phyloP scores from a whole-genome alignment of 2,113 vertebrate genomes.

The Xerus inauris region DNA sequence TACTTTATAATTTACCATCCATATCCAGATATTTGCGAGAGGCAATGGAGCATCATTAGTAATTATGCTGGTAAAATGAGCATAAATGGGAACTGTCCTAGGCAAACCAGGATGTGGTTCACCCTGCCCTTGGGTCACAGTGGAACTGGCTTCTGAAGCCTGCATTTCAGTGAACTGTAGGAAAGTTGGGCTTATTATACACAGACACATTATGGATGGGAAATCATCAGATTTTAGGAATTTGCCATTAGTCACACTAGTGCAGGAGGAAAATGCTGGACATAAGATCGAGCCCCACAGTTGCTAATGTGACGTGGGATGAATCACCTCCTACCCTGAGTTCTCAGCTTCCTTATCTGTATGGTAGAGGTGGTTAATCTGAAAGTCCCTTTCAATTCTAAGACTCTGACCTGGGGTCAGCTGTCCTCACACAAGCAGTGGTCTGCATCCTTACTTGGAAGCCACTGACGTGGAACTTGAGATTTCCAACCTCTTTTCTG shows the following conservation, averaged over 20 bases:
- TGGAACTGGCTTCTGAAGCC: background rate
- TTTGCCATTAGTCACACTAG: background rate
- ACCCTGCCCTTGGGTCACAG: background rate
- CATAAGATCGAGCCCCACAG: background rate
- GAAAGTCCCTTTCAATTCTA: background rate
- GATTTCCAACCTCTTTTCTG: background rate
- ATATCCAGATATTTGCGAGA: conserved; percentile 25
- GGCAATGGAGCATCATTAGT: background rate
- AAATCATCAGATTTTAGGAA: background rate
- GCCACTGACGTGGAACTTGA: background rate
- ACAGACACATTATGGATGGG: background rate
- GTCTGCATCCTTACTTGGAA: background rate
- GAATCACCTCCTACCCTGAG: background rate
- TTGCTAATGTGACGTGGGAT: background rate
- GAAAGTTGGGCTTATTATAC: background rate
- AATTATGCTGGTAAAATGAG: background rate
- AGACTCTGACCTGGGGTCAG: background rate
- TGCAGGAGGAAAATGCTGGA: background rate
- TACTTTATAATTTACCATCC: background rate
- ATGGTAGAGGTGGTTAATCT: background rate
- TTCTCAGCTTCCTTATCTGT: background rate
- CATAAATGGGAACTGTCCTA: background rate
- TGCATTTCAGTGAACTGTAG: background rate
- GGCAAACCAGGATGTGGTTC: background rate
- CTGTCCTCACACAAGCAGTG: background rate